Conservation (phyloP, 2,113 vertebrate species). For the Melierax canorus region DNA sequence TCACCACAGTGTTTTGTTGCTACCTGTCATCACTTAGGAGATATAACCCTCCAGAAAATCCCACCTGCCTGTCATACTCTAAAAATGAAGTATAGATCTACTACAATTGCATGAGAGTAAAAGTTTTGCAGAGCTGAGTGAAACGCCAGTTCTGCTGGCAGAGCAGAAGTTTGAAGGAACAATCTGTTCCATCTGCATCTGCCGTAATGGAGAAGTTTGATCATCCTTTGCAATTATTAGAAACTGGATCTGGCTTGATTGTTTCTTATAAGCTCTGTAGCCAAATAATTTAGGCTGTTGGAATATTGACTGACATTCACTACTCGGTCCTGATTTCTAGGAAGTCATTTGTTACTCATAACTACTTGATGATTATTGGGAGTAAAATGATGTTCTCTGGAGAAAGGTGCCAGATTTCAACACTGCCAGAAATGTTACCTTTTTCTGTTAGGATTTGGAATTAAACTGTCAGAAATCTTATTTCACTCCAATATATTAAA, state of each 20-base stretch:
- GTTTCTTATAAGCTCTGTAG: neutral
- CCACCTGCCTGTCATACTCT: neutral
- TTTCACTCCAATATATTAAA: neutral
- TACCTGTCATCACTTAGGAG: neutral
- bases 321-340: neutral
- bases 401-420: neutral
- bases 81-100: neutral
- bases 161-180: neutral
- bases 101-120: neutral
- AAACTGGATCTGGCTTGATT: neutral
- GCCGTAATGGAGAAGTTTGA: neutral
- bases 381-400: neutral
- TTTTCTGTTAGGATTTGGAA: neutral
- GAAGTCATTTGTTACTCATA: conserved; percentile 3
- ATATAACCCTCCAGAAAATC: neutral
- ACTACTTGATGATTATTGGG: neutral
- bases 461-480: neutral
- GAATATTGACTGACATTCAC: neutral
- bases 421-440: neutral
- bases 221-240: neutral
- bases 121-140: neutral
- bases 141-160: neutral
- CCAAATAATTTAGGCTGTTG: neutral
- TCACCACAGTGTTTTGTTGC: neutral
- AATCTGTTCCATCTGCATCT: conserved; percentile 26